phyloP scores from a whole-genome alignment of 2,113 vertebrate genomes.

The Collichthys lucidus region DNA sequence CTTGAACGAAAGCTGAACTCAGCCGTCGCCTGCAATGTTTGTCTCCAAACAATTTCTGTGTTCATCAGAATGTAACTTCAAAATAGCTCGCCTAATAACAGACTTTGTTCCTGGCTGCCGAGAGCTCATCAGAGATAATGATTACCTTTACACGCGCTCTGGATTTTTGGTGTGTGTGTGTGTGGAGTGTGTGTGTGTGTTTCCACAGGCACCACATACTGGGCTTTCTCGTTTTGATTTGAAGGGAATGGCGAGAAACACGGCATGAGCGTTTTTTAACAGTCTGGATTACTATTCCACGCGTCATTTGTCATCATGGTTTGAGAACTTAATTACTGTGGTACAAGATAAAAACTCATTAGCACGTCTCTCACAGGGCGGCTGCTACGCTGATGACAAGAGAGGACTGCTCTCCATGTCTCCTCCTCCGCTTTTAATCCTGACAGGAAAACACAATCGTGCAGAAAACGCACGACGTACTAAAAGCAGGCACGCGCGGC shows the following conservation, averaged over 20 bases:
- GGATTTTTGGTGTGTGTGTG: conserved; percentile 8
- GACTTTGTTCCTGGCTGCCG: conserved; percentile 4
- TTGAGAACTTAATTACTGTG: conserved; percentile 61
- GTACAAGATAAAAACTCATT: conserved; percentile 63
- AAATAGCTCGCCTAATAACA: conserved; percentile 45
- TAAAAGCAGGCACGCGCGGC: background rate
- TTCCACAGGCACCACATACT: conserved; percentile 17
- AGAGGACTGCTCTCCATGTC: conserved; percentile 15
- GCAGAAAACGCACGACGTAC: conserved; percentile 4
- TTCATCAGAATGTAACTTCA: conserved; percentile 30
- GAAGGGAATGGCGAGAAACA: conserved; percentile 8
- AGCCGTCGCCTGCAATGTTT: background rate
- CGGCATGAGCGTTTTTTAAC: conserved; percentile 20
- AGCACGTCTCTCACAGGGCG: conserved; percentile 53
- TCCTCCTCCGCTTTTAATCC: conserved; percentile 44
- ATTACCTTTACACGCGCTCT: conserved; percentile 43
- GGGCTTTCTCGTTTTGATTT: conserved; percentile 28
- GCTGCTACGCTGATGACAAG: conserved; percentile 37
- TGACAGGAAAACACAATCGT: conserved; percentile 45
- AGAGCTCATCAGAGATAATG: conserved; percentile 58
- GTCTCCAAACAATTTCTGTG: conserved; percentile 26
- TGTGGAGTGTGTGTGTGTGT: conserved; percentile 21
- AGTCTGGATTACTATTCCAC: conserved; percentile 31
- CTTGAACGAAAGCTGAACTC: conserved; percentile 10
- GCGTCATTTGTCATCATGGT: conserved; percentile 40